A percentile compares a stretch with the other conserved stretches of the same genome.
phyloP scores from a whole-genome alignment of 2,888 invertebrate species.

The Prosapia bicincta region DNA sequence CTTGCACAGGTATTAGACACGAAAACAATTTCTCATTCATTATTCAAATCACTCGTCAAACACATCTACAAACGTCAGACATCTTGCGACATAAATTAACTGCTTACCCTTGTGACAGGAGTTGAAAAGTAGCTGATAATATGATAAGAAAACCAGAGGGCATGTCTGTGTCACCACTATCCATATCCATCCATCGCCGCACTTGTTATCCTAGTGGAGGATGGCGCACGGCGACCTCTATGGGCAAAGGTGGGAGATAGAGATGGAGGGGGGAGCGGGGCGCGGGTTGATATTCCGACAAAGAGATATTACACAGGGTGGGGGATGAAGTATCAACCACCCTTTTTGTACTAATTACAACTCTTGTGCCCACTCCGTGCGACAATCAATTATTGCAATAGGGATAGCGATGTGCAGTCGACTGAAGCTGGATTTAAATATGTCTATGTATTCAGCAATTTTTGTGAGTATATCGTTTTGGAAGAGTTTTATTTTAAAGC shows the following conservation, averaged over 20 bases:
- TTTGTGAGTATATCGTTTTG: too few species aligned
- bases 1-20: too few species aligned
- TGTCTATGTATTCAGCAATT: too few species aligned
- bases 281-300: neutral
- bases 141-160: slow-evolving; percentile 8
- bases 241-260: neutral
- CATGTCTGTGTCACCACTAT: slow-evolving; percentile 14
- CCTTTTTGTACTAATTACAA: neutral
- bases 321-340: neutral
- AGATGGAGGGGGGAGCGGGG: neutral
- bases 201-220: slow-evolving; percentile 10
- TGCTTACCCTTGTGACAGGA: slow-evolving; percentile 19
- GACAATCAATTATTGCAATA: neutral
- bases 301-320: neutral
- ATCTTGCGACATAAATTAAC: neutral
- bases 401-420: neutral
- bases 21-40: too few species aligned
- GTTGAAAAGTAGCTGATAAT: slow-evolving; percentile 15
- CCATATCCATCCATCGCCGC: slow-evolving; percentile 10
- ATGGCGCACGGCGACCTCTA: neutral
- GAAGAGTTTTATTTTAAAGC: too few species aligned
- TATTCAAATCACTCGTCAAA: neutral
- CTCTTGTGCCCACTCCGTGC: neutral
- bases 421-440: too few species aligned
- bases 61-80: neutral